Evolutionary conservation across 1,140 invertebrate genomes (phyloP).

Genomic region (Luehdorfia chinensis): DNA sequence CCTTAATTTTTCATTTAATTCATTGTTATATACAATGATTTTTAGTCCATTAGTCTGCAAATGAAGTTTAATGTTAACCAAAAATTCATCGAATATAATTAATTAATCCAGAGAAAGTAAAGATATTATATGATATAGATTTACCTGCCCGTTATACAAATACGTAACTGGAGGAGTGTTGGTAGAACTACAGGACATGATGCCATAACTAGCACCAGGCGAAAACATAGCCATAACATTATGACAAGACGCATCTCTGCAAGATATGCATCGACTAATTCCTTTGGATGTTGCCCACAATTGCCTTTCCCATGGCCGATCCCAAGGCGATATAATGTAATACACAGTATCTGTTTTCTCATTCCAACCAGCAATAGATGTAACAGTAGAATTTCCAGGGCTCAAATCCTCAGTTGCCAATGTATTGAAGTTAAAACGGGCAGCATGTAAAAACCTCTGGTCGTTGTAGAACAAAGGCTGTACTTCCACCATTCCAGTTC

Average conservation of each 20-base stretch:
- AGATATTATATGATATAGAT: constrained; percentile 15
- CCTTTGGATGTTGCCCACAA: constrained; percentile 66
- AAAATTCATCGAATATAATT: not conserved
- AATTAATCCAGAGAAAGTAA: not conserved
- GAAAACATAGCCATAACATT: constrained; percentile 44
- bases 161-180: constrained; percentile 51
- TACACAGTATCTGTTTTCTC: constrained; percentile 69
- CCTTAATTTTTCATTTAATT: constrained; percentile 76
- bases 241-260: constrained; percentile 57
- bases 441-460: constrained; percentile 59
- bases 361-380: constrained; percentile 68
- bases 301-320: constrained; percentile 74
- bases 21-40: constrained; percentile 79
- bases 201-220: constrained; percentile 40
- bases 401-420: constrained; percentile 79
- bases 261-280: constrained; percentile 67
- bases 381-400: constrained; percentile 74
- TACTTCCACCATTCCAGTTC: constrained; percentile 60
- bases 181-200: constrained; percentile 50
- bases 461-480: constrained; percentile 47
- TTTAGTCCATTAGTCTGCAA: constrained; percentile 51
- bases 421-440: constrained; percentile 55
- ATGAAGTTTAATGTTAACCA: constrained; percentile 12
- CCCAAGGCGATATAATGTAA: constrained; percentile 70
- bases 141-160: constrained; percentile 50